These are phyloP conservation scores for Heliothis subflexa DNA, from an alignment of 1,140 invertebrate species.

Conservation along the genomic window DNA sequence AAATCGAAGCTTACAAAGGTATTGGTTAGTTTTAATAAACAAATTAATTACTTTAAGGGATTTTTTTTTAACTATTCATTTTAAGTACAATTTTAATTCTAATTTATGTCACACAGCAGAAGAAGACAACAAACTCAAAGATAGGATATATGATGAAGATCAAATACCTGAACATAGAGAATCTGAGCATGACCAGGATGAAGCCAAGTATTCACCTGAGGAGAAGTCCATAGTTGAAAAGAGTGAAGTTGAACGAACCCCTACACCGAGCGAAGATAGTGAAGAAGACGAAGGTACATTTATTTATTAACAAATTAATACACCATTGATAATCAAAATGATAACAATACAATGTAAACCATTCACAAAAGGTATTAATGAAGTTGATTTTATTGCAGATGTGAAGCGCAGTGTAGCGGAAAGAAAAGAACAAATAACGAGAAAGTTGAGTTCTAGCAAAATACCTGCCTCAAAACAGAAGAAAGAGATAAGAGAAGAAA, in stretches of 20 bases:
- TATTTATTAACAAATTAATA: neutral
- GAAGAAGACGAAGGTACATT: slow-evolving; percentile 87
- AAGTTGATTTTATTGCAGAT: slow-evolving; percentile 61
- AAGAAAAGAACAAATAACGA: slow-evolving; percentile 90
- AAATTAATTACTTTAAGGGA: slow-evolving; percentile 4
- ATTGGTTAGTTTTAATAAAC: slow-evolving; percentile 16
- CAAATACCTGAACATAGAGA: slow-evolving; percentile 74
- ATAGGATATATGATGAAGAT: slow-evolving; percentile 78
- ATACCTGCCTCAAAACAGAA: slow-evolving; percentile 89
- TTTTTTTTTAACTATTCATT: neutral
- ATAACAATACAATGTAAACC: too few relatives aligned
- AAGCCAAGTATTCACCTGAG: slow-evolving; percentile 91
- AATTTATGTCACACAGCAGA: slow-evolving; percentile 67
- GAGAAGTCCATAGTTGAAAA: slow-evolving; percentile 89
- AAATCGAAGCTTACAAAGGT: slow-evolving; percentile 85
- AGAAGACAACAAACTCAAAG: slow-evolving; percentile 83
- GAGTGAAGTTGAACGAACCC: slow-evolving; percentile 82
- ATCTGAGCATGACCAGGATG: slow-evolving; percentile 87
- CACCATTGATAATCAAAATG: neutral
- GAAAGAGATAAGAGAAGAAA: slow-evolving; percentile 89
- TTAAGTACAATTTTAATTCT: neutral
- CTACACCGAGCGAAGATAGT: slow-evolving; percentile 87
- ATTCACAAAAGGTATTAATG: neutral
- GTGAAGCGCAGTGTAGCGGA: slow-evolving; percentile 90
- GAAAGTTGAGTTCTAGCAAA: slow-evolving; percentile 89